phyloP scores from a whole-genome alignment of 1,140 invertebrate genomes.

The Cyrtorhinus lividipennis region DNA sequence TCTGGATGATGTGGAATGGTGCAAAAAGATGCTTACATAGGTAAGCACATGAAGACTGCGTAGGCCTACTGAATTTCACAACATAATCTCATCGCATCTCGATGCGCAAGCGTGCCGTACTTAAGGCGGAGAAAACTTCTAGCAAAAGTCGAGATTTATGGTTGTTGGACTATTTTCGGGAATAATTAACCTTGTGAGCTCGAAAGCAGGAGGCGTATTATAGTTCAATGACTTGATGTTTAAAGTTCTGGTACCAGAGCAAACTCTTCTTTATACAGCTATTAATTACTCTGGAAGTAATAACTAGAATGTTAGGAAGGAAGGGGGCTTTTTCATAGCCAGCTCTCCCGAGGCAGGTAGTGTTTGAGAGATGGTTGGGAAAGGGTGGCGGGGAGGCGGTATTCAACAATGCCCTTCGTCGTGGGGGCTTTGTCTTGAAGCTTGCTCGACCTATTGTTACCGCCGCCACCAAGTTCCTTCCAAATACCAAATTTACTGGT shows the following conservation, averaged over 20 bases:
- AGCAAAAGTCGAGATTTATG: too few relatives aligned
- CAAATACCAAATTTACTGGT: not conserved
- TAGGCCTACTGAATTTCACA: too few relatives aligned
- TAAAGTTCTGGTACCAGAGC: not conserved
- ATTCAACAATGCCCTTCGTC: not conserved
- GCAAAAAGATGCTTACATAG: too few relatives aligned
- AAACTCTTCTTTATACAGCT: not conserved
- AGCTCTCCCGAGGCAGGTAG: too few relatives aligned
- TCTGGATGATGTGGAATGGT: too few relatives aligned
- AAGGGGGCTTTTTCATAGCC: not conserved
- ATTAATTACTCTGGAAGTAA: not conserved
- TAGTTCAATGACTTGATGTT: not conserved
- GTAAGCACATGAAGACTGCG: too few relatives aligned
- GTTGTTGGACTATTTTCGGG: too few relatives aligned
- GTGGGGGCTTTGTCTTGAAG: not conserved
- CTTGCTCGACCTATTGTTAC: not conserved
- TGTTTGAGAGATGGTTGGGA: not conserved
- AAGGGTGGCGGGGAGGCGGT: not conserved
- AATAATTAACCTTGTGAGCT: too few relatives aligned
- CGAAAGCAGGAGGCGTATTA: too few relatives aligned
- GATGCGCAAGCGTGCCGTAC: too few relatives aligned
- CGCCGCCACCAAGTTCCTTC: not conserved
- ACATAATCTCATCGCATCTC: too few relatives aligned
- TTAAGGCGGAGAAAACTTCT: too few relatives aligned
- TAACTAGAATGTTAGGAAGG: not conserved